Evolutionary conservation across 2,888 invertebrate genomes (phyloP), one percentile per base, ranked within the genome.

Genomic region (Reticulitermes lucifugus): DNA sequence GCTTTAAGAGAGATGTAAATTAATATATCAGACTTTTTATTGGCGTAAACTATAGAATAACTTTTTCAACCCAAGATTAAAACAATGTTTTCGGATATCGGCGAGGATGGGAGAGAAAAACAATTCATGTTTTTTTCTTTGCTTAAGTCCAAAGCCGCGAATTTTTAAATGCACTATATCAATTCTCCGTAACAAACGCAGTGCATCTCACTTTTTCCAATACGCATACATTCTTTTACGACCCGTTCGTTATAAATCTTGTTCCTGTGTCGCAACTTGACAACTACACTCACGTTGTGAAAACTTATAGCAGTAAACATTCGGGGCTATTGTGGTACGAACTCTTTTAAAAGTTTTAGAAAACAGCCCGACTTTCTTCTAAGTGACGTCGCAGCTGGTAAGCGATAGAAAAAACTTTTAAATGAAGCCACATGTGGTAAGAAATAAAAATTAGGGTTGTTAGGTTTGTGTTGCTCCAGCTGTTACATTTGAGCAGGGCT

Each of bases 401-500:
- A 77, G 22, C 29, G 22, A 22, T 10, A 46, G 41, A 77, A 51
- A 75, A 73, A 73, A 21, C 41, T n/a, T 51, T n/a, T 46, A 77
- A 51, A 77, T 43, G 43, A 46, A 51, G 51, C 46, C 77, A 77
- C 77, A 77, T 22, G 46, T 77, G 77, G 43, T 77, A 77, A 51
- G 77, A 77, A 77, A 77, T 77, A 77, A 77, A 77, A 77, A 77
- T 77, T 18, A 77, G 46, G 77, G 77, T 46, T 77, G 51, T 46
- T 77, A 22, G 77, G 77, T 9, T 77, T 46, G 77, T 77, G 77
- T 77, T 77, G 21, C n/a, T 22, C 43, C 77, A 77, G 43, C 46
- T 77, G 77, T 77, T 65, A 65, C 65, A 65, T n/a, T 25, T 65
- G 65, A 22, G 21, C 75, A 75, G 22, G 1, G 43, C 21, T 41